Conservation (phyloP, 1,140 invertebrate species). For the Maniola jurtina region DNA sequence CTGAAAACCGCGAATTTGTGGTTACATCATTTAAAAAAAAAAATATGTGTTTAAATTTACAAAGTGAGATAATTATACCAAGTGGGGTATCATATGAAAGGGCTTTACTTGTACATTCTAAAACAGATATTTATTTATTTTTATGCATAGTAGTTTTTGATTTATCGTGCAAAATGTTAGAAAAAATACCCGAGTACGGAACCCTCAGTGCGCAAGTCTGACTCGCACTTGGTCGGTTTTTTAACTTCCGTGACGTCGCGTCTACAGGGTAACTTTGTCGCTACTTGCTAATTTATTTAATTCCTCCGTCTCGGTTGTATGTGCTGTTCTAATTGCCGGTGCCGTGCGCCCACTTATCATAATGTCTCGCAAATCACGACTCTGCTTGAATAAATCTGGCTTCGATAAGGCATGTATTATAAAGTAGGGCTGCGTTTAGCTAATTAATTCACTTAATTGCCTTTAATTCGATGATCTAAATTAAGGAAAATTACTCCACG, state of each 20-base stretch:
- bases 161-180: no score
- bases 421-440: conserved; percentile 37
- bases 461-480: not conserved
- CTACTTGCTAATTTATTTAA: conserved; percentile 58
- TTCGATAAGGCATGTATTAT: conserved; percentile 44
- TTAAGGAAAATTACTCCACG: not conserved
- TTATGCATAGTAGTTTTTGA: no score
- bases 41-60: no score
- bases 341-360: conserved; percentile 69
- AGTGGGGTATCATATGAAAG: no score
- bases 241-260: not conserved
- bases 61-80: no score
- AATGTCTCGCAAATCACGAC: conserved; percentile 70
- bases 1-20: no score
- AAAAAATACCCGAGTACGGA: no score
- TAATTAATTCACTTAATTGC: conserved; percentile 12
- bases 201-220: no score
- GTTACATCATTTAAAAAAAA: no score
- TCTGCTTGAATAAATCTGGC: conserved; percentile 57
- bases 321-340: conserved; percentile 61
- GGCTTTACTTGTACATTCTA: no score
- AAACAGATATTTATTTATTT: no score
- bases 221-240: no score
- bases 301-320: conserved; percentile 43
- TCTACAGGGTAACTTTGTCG: conserved; percentile 31